A percentile compares a stretch with the other conserved stretches of the same genome.
Conservation (phyloP, 2,888 invertebrate species). For the Scaptomyza parva region DNA sequence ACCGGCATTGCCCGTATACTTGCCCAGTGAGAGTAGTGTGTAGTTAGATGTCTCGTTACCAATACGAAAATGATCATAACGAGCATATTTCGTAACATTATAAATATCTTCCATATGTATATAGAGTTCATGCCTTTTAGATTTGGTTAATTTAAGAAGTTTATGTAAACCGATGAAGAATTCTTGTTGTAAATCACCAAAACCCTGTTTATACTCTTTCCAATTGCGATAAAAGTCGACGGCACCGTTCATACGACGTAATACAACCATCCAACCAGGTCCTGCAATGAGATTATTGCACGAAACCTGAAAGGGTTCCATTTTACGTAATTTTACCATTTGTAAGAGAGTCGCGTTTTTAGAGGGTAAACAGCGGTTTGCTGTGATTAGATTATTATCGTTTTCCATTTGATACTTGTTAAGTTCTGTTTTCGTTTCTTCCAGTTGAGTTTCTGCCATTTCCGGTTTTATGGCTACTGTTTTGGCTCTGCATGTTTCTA, state of each 20-base stretch:
- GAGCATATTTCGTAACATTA: background rate
- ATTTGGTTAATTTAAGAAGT: constrained; percentile 7
- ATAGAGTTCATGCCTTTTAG: background rate
- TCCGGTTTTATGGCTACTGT: background rate
- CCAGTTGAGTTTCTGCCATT: background rate
- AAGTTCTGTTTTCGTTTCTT: background rate
- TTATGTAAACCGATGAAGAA: constrained; percentile 21
- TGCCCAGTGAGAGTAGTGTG: constrained; percentile 4
- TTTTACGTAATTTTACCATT: background rate
- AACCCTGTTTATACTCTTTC: background rate
- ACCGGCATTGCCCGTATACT: background rate
- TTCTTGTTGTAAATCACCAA: constrained; percentile 10
- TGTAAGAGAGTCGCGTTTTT: constrained; percentile 1
- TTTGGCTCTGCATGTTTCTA: background rate
- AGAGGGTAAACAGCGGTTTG: background rate
- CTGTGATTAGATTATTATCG: background rate
- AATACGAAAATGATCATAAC: constrained; percentile 12
- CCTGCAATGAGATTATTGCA: constrained; percentile 9
- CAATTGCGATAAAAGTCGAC: constrained; percentile 7
- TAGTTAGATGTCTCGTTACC: constrained; percentile 4
- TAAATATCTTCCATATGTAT: constrained; percentile 2
- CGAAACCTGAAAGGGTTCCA: constrained; percentile 3
- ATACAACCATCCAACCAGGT: constrained; percentile 14
- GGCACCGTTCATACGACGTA: constrained; percentile 8
- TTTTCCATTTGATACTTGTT: background rate